phyloP scores from a whole-genome alignment of 2,113 vertebrate species.

The Rhagologus leucostigma region DNA sequence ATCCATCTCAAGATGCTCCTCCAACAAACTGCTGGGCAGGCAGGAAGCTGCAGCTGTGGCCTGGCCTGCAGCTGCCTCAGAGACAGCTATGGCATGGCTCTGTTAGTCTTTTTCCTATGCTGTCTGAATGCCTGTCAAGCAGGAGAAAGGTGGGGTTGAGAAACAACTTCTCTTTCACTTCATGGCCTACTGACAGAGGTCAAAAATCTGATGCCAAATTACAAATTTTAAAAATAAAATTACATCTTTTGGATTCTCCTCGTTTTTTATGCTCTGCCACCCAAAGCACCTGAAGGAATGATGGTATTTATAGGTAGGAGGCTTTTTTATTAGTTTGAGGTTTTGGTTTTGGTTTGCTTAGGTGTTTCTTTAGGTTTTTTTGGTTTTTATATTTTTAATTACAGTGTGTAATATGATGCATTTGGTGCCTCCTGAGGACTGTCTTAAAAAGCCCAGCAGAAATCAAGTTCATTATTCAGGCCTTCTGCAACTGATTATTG shows the following conservation, averaged over 20 bases:
- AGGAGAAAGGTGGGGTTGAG: background rate
- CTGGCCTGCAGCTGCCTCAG: background rate
- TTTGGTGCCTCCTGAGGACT: background rate
- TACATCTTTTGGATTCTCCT: background rate
- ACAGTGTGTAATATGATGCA: background rate
- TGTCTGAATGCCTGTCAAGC: background rate
- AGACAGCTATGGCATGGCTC: background rate
- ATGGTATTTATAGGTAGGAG: accelerated
- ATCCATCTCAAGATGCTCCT: background rate
- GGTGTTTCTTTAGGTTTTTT: accelerated
- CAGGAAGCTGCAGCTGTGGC: background rate
- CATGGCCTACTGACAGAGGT: background rate
- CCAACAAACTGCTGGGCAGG: background rate
- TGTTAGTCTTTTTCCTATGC: background rate
- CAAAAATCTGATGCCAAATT: background rate
- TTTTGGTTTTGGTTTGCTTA: background rate
- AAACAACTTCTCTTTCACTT: background rate
- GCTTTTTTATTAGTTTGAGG: accelerated
- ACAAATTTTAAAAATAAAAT: background rate
- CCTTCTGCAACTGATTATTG: background rate
- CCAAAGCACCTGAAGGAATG: background rate
- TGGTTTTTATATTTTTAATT: background rate
- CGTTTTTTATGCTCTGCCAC: background rate
- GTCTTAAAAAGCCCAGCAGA: background rate
- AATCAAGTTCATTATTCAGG: background rate